Evolutionary conservation across 2,888 invertebrate genomes (phyloP).

Genomic region (Apotomis betuletana): DNA sequence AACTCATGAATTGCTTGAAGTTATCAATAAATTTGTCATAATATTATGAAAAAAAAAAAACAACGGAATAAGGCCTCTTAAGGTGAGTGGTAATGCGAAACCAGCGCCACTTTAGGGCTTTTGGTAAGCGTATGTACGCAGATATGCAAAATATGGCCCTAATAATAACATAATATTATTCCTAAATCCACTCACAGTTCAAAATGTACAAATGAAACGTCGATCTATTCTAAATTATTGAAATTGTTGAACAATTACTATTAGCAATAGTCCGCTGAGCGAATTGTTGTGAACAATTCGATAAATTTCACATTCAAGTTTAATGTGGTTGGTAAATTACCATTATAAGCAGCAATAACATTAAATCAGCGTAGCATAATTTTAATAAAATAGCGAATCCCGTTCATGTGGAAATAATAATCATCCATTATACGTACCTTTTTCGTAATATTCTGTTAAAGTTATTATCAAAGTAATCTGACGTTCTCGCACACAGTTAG

Average conservation of each 20-base stretch:
- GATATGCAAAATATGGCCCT: no score
- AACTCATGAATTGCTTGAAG: no score
- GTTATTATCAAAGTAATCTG: no score
- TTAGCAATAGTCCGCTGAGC: conserved; percentile 13
- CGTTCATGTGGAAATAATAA: background rate
- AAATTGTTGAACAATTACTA: background rate
- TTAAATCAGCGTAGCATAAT: background rate
- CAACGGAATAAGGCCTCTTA: no score
- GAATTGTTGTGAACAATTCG: conserved; percentile 2
- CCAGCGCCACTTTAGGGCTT: no score
- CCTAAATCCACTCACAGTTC: background rate
- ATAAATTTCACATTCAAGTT: background rate
- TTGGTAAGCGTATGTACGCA: no score
- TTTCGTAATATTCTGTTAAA: background rate
- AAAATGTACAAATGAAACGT: background rate
- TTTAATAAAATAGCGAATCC: background rate
- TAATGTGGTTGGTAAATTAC: background rate
- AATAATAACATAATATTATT: no score
- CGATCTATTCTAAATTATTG: conserved; percentile 3
- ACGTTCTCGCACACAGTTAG: no score
- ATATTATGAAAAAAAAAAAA: no score
- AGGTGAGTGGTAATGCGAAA: no score
- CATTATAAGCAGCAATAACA: background rate
- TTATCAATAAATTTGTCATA: no score
- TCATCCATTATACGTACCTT: background rate